phyloP scores from a whole-genome alignment of 1,140 invertebrate species.

The Rhynchophorus ferrugineus region DNA sequence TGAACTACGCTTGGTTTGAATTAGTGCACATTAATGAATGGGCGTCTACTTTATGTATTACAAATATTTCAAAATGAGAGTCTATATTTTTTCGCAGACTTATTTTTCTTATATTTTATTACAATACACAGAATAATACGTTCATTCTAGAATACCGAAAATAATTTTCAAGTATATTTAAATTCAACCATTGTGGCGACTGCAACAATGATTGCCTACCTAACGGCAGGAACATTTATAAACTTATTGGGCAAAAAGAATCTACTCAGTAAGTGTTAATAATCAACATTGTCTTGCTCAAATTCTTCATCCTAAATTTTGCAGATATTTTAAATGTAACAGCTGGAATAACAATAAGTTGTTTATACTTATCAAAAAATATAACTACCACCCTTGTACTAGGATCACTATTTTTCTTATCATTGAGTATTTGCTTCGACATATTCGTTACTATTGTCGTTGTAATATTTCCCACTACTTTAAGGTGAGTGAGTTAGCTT shows the following conservation, averaged over 20 bases:
- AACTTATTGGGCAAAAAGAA: constrained; percentile 25
- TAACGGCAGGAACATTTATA: constrained; percentile 17
- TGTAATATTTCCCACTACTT: constrained; percentile 28
- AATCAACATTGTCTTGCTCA: neutral
- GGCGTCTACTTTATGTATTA: too few relatives aligned
- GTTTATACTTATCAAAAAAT: constrained; percentile 19
- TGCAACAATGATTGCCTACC: constrained; percentile 14
- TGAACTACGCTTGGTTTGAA: too few relatives aligned
- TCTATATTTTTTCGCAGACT: too few relatives aligned
- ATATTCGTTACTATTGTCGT: constrained; percentile 22
- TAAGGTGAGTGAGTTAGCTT: constrained; percentile 16
- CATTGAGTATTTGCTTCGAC: constrained; percentile 14
- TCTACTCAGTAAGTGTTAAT: constrained; percentile 19
- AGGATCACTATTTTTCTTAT: constrained; percentile 13
- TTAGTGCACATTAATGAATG: too few relatives aligned
- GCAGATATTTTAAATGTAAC: constrained; percentile 3
- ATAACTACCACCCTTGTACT: constrained; percentile 12
- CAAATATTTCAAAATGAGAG: too few relatives aligned
- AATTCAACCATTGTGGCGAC: constrained; percentile 24
- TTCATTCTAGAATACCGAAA: constrained; percentile 23
- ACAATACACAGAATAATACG: too few relatives aligned
- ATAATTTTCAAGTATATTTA: constrained; percentile 25
- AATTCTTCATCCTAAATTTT: neutral
- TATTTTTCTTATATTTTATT: too few relatives aligned
- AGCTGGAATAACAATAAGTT: neutral